phyloP scores from a whole-genome alignment of 1,140 invertebrate species.

The Zaprionus lachaisei region DNA sequence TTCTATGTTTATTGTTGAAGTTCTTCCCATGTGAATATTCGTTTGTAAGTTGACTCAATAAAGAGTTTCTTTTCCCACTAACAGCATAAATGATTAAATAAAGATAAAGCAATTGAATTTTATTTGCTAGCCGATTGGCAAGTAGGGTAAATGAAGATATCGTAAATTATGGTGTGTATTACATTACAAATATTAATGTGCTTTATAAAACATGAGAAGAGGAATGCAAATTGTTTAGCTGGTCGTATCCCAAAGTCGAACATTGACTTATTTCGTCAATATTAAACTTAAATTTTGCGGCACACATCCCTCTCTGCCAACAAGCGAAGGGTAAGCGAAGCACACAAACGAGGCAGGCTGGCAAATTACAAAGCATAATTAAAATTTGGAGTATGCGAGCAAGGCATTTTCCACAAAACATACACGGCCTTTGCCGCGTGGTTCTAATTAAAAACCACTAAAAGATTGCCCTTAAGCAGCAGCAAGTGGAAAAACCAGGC shows the following conservation, averaged over 20 bases:
- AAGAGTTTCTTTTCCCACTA: neutral
- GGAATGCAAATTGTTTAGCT: neutral
- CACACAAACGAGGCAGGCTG: slow-evolving; percentile 14
- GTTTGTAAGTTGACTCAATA: neutral
- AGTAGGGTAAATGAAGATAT: neutral
- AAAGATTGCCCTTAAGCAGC: slow-evolving; percentile 37
- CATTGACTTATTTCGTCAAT: neutral
- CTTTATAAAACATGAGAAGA: slow-evolving; percentile 5
- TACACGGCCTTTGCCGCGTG: neutral
- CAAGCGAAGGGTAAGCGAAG: neutral
- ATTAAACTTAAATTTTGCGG: slow-evolving; percentile 18
- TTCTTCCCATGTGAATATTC: neutral
- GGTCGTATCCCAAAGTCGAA: neutral
- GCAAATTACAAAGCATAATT: slow-evolving; percentile 46
- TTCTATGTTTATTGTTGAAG: neutral
- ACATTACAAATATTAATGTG: slow-evolving; percentile 21
- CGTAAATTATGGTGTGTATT: slow-evolving; percentile 20
- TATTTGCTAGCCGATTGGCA: slow-evolving; percentile 16
- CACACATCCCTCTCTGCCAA: neutral
- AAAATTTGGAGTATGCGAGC: slow-evolving; percentile 42
- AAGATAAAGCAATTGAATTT: neutral
- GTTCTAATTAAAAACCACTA: slow-evolving; percentile 64
- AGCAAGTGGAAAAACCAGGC: slow-evolving; percentile 14
- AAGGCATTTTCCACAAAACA: slow-evolving; percentile 45
- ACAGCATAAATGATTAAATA: neutral